Base-by-base conservation (phyloP, 1,140 invertebrate species). In the Trichonephila inaurata region DNA sequence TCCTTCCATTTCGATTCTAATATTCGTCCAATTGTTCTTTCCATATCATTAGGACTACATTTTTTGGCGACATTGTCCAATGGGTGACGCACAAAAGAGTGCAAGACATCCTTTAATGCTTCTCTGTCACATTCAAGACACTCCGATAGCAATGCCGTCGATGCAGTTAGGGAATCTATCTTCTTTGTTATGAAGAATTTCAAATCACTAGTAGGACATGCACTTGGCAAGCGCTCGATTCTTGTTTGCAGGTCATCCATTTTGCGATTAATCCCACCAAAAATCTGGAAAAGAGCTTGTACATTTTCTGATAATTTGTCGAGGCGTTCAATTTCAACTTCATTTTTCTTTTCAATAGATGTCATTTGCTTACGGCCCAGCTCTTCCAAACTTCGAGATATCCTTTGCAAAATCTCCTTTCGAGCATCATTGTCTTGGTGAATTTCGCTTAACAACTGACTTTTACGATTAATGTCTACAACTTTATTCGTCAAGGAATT, bases 291-390 rank as follows among this genome's bases (percentile, higher is more conserved):
- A n/a, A 94, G 61, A 19, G 88, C 89, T 40, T 94, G 92, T 58
- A 94, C 87, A 24, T 94, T 94, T 69, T 94, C 94, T 51, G 77
- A 60, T 6, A 94, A 24, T 69, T 91, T 94, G 28, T 94, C 91
- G 18, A 94, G 19, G 40, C 64, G 81, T 24, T 89, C 72, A 16
- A 82, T 60, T 77, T 91, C 89, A 0, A 33, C 77, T 21, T 91
- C 92, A 19, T 62, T 61, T 87, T 93, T 94, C 77, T 87, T 90
- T 62, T 62, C 91, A n/a, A 44, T 19, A 14, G 77, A 77, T 33
- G 58, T 51, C 18, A 51, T 60, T 64, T 93, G 91, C 77, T 91
- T 94, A 1, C 92, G 72, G 16, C 33, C 40, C 3, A 88, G 61
- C 72, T 93, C 89, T 44, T 91, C 87, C 10, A 91, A 24, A 18